Percentiles rank a stretch among this genome's conserved stretches.
Evolutionary conservation across 2,888 invertebrate genomes (phyloP).

Genomic region (Erpobdella octoculata): DNA sequence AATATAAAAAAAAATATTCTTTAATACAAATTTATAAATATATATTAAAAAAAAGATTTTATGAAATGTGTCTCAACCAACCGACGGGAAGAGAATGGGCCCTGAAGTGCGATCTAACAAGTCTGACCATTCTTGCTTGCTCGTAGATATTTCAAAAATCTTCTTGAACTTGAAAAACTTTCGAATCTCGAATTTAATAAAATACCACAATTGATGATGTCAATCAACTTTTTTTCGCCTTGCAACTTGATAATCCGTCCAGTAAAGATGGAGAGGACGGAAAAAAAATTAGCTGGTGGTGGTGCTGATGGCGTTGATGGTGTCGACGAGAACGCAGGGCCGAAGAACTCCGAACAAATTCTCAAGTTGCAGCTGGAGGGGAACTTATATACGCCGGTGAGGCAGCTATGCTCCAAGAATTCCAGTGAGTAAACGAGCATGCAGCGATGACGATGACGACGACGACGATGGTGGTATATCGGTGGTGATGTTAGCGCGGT

Average conservation of each 20-base stretch:
- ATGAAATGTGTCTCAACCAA: background rate
- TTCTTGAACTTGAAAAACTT: background rate
- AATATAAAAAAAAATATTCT: background rate
- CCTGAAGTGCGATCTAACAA: constrained; percentile 1
- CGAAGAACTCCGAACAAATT: constrained; percentile 7
- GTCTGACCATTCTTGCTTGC: constrained; percentile 13
- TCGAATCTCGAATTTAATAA: background rate
- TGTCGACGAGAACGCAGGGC: background rate
- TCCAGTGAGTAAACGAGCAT: constrained; percentile 9
- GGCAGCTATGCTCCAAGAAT: background rate
- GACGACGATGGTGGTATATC: background rate
- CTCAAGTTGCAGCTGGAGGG: background rate
- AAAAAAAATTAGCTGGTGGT: too few species aligned
- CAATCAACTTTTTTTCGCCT: background rate
- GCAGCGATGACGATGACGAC: background rate
- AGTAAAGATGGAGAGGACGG: background rate
- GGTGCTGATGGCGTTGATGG: too few species aligned
- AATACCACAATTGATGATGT: background rate
- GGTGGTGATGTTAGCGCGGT: background rate
- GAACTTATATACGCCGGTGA: background rate
- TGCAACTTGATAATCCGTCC: background rate
- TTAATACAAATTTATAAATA: background rate
- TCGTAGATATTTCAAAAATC: constrained; percentile 11
- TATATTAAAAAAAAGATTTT: too few species aligned
- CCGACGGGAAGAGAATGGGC: constrained; percentile 10